Evolutionary conservation across 2,797 vertebrate species (phyloP), one percentile per base, ranked within the genome.

Genomic region (Parambassis ranga): DNA sequence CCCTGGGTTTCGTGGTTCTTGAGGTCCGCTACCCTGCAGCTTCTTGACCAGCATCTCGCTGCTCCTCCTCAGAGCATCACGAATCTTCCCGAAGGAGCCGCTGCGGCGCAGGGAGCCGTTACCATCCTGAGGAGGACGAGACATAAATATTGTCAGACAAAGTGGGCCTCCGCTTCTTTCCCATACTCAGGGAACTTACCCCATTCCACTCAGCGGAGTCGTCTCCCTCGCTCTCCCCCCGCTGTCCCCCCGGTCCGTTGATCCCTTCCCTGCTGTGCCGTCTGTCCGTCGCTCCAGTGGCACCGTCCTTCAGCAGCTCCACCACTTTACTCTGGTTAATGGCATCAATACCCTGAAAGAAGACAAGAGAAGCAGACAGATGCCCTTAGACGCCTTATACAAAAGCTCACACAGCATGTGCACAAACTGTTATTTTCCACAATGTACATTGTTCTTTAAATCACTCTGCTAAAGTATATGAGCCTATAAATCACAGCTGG

Each of bases 41-140:
- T 96, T 96, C 88, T 95, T 96, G 74, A 96, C 95, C 83, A 96
- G 87, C 94, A 95, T 96, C 86, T 95, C 95, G 10, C 95, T 96
- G 91, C 95, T 96, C 48, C 94, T 92, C n/a, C 94, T 88, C 84
- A 96, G 86, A 5, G 94, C 94, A 0, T 96, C 95, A 0, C 95
- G 92, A 28, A 96, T 91, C 83, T 96, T 96, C 42, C 94, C 94
- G 2, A 96, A 94, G 39, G 95, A 96, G 57, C 94, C 93, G 2
- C 94, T 96, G 50, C 94, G 93, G 1, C 92, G 91, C 73, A 96
- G 85, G 2, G 91, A 90, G 2, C 95, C 95, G 0, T 83, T 95
- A 1, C 94, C 95, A 0, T 94, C 94, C 95, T 96, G 81, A 9
- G 11, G 44, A 3, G 33, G 0, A 9, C 3, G 6, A 23, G 4